A percentile compares a stretch with the other conserved stretches of the same genome.
These are phyloP conservation scores for Lepus americanus DNA, from an alignment of 2,113 vertebrate genomes.

Conservation along the genomic window DNA sequence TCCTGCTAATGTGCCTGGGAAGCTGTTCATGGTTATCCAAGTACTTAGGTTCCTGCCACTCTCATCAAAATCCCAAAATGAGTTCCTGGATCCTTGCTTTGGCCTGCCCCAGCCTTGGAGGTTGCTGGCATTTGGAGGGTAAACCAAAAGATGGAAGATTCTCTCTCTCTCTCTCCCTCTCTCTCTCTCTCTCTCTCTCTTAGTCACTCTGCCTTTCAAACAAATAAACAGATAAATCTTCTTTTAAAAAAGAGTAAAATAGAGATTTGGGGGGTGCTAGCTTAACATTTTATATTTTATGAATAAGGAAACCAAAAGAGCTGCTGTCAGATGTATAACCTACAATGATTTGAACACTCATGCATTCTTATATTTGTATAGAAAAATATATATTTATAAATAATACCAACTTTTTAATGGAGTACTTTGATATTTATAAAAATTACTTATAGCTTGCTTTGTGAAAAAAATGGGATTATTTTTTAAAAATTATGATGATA, in stretches of 20 bases:
- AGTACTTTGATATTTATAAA: slow-evolving; percentile 22
- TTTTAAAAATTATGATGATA: slow-evolving; percentile 13
- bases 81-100: too few species aligned
- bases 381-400: slow-evolving; percentile 2
- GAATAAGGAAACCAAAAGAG: not conserved
- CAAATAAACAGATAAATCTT: too few species aligned
- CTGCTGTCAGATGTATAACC: not conserved
- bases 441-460: slow-evolving; percentile 23
- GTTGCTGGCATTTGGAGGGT: too few species aligned
- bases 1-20: too few species aligned
- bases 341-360: not conserved
- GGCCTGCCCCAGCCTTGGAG: too few species aligned
- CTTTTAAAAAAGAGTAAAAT: not conserved
- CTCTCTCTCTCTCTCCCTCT: too few species aligned
- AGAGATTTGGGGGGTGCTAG: not conserved
- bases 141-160: too few species aligned
- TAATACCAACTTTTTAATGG: slow-evolving; percentile 24
- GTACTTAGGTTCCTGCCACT: too few species aligned
- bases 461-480: slow-evolving; percentile 5
- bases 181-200: too few species aligned
- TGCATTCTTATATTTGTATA: slow-evolving; percentile 11
- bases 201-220: too few species aligned
- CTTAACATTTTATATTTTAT: slow-evolving; percentile 21
- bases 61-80: too few species aligned
- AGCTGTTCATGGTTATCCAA: too few species aligned